Conservation (phyloP, 2,888 invertebrate species). For the Heliconius charithonia region DNA sequence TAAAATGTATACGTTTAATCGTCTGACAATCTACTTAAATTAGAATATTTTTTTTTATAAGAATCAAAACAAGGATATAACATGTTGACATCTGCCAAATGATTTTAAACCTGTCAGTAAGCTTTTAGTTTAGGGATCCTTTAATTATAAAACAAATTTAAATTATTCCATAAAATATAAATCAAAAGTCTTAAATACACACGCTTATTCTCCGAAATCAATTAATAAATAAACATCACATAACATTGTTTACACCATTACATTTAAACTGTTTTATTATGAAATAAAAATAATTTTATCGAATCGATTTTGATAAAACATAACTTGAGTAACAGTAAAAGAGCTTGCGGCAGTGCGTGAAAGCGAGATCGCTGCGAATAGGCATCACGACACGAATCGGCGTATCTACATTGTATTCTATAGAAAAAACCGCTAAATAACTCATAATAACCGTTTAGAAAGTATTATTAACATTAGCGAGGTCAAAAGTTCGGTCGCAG, state of each 20-base stretch:
- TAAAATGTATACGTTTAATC: too few species aligned
- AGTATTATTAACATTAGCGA: conserved; percentile 64
- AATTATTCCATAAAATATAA: neutral
- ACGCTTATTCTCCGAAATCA: neutral
- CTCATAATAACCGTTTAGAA: conserved; percentile 71
- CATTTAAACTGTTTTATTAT: neutral
- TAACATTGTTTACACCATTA: neutral
- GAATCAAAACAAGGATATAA: too few species aligned
- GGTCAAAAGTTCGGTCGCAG: conserved; percentile 51
- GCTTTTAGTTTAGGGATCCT: neutral
- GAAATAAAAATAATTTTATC: conserved; percentile 9
- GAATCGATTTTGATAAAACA: conserved; percentile 22
- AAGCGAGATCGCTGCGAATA: conserved; percentile 63
- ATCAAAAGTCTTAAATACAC: neutral
- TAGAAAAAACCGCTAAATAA: conserved; percentile 51
- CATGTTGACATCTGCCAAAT: too few species aligned
- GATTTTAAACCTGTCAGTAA: neutral
- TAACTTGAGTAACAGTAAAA: conserved; percentile 20
- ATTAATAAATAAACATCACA: neutral
- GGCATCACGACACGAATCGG: conserved; percentile 61
- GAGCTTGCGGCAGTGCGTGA: conserved; percentile 41
- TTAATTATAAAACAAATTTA: neutral
- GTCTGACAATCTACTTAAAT: too few species aligned
- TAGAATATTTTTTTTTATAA: too few species aligned
- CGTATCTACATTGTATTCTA: conserved; percentile 46